phyloP scores from a whole-genome alignment of 2,113 vertebrate species.

The Picathartes gymnocephalus region DNA sequence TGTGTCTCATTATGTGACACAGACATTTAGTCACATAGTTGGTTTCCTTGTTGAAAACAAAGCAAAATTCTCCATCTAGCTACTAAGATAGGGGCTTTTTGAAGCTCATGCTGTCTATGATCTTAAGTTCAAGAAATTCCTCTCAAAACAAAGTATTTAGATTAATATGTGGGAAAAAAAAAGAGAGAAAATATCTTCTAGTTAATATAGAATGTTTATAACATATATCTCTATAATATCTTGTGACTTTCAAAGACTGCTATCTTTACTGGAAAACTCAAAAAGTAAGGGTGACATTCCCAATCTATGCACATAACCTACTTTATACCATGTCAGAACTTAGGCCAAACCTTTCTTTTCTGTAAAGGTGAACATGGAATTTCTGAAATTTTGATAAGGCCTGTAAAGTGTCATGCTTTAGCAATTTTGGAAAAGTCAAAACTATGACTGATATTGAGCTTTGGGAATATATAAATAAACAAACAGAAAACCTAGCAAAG shows the following conservation, averaged over 20 bases:
- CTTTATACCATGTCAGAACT: not conserved
- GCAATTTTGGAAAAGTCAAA: not conserved
- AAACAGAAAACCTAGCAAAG: not conserved
- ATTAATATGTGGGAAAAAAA: not conserved
- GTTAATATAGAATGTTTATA: not conserved
- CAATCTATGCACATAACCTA: rapidly evolving
- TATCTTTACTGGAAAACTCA: not conserved
- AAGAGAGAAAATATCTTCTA: not conserved
- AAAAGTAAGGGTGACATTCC: not conserved
- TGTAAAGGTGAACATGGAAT: not conserved
- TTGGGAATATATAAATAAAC: not conserved
- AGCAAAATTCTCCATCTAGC: not conserved
- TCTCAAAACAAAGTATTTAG: not conserved
- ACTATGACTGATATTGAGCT: not conserved
- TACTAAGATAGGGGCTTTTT: not conserved
- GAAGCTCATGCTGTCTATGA: not conserved
- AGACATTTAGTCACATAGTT: not conserved
- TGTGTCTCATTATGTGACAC: not conserved
- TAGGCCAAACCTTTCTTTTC: not conserved
- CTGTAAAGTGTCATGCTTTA: not conserved
- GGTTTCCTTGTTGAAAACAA: not conserved
- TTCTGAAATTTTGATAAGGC: not conserved
- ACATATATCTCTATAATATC: not conserved
- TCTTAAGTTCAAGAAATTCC: not conserved
- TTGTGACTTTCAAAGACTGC: not conserved